These are phyloP conservation scores for Diceros bicornis DNA, from an alignment of 2,797 vertebrate species.

Conservation along the genomic window DNA sequence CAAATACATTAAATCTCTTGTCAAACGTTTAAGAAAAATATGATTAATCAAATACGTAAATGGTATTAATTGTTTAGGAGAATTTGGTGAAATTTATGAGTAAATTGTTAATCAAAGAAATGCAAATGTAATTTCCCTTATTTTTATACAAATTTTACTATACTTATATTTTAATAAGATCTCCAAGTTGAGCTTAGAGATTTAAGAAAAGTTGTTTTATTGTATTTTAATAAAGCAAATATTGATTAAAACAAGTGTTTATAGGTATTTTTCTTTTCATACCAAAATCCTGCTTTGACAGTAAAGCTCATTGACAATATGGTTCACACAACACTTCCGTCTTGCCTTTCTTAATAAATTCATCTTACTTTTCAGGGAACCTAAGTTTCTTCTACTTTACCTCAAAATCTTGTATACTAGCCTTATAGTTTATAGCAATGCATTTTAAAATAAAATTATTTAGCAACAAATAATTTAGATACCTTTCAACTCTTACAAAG, in stretches of 20 bases:
- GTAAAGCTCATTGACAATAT: not conserved
- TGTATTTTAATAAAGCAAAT: slow-evolving; percentile 28
- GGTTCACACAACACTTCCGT: not conserved
- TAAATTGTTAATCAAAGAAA: not conserved
- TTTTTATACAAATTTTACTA: not conserved
- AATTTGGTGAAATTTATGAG: not conserved
- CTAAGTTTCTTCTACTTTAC: not conserved
- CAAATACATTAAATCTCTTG: not conserved
- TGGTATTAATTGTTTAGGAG: not conserved
- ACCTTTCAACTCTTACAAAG: not conserved
- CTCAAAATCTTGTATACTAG: not conserved
- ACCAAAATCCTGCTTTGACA: not conserved
- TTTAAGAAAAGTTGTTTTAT: not conserved
- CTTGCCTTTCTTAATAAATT: not conserved
- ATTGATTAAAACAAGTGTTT: not conserved
- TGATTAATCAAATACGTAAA: slow-evolving; percentile 13
- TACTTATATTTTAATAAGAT: slow-evolving; percentile 4
- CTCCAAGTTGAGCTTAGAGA: slow-evolving; percentile 25
- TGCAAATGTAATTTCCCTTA: not conserved
- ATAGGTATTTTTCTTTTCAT: not conserved
- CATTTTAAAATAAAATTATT: not conserved
- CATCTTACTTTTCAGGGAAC: not conserved
- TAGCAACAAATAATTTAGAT: not conserved
- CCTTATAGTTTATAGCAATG: slow-evolving; percentile 3
- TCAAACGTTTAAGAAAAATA: slow-evolving; percentile 50